Evolutionary conservation across 1,140 invertebrate genomes (phyloP), one percentile per base, ranked within the genome.

Genomic region (Piezodorus guildinii): DNA sequence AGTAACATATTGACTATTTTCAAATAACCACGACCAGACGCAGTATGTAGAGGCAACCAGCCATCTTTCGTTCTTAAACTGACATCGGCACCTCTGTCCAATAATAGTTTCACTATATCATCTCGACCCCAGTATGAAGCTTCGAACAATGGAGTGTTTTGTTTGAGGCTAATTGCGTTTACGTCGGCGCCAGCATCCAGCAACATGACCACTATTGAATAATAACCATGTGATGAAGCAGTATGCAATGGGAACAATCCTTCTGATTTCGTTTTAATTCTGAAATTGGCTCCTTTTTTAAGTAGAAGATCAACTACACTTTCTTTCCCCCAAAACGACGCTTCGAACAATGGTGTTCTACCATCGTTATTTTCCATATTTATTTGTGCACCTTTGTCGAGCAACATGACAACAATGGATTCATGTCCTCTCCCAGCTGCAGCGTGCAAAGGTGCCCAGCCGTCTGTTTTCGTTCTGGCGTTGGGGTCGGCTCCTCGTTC

Each of bases 81-180:
- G 5, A 49, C 16, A 10, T n/a, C 12, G n/a, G 46, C 46, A 10
- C 16, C 46, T 19, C 14, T 2, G n/a, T 49, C 46, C 14, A 49
- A 17, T 19, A 49, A 21, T 1, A 49, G 19, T 49, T 49, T 49
- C 12, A 49, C 46, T 6, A 49, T n/a, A 19, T 49, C 46, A 4
- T 49, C 46, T 21, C 16, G 46, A 49, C 46, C 46, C 46, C 46
- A 49, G 19, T 49, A 49, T 49, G 46, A 49, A 8, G 46, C 46
- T 49, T 49, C 46, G 10, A 49, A 49, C 46, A 49, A n/a, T 19
- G 46, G 46, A 19, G 46, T 49, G 5, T 49, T 49, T 3, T 21
- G 1, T 5, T 49, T 21, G 2, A 49, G 10, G 4, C n/a, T 19
- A 19, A 19, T n/a, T 10, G 46, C 16, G 19, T 49, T 21, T 10